These are phyloP conservation scores for Drosophila sordidapex DNA, from an alignment of 2,888 invertebrate genomes.

Conservation along the genomic window DNA sequence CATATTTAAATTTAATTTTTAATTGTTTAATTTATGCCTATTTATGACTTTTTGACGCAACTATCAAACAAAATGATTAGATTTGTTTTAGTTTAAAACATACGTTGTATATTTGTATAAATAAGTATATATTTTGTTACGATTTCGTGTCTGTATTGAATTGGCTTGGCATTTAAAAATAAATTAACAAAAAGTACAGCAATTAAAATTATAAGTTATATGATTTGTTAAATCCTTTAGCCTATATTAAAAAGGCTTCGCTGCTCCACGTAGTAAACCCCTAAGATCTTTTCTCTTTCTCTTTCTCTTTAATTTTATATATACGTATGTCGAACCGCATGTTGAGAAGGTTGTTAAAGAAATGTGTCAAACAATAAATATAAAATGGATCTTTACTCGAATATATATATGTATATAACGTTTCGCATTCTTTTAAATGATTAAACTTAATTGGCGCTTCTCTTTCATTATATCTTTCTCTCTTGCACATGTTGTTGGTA, in stretches of 20 bases:
- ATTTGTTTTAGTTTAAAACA: slow-evolving; percentile 59
- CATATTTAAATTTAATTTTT: slow-evolving; percentile 48
- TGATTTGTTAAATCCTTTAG: slow-evolving; percentile 41
- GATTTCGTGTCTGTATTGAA: slow-evolving; percentile 34
- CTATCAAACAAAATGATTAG: slow-evolving; percentile 65
- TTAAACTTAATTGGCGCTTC: slow-evolving; percentile 73
- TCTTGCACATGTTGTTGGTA: slow-evolving; percentile 58
- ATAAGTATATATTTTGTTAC: slow-evolving; percentile 47
- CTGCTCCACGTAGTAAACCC: slow-evolving; percentile 43
- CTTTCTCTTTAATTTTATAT: background rate
- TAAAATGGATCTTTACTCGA: slow-evolving; percentile 61
- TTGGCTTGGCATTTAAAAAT: slow-evolving; percentile 56
- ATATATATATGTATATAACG: slow-evolving; percentile 61
- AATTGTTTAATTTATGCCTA: slow-evolving; percentile 64
- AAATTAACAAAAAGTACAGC: slow-evolving; percentile 68
- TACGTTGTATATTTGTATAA: slow-evolving; percentile 69
- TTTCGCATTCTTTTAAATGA: slow-evolving; percentile 35
- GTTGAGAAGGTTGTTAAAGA: slow-evolving; percentile 35
- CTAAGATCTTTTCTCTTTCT: slow-evolving; percentile 23
- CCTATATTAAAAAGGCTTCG: slow-evolving; percentile 41
- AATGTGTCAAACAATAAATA: slow-evolving; percentile 61
- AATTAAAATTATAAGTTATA: slow-evolving; percentile 53
- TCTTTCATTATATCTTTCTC: background rate
- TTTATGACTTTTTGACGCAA: slow-evolving; percentile 79
- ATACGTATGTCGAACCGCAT: slow-evolving; percentile 23